phyloP scores from a whole-genome alignment of 2,888 invertebrate genomes.

The Leptopterna dolabrata region DNA sequence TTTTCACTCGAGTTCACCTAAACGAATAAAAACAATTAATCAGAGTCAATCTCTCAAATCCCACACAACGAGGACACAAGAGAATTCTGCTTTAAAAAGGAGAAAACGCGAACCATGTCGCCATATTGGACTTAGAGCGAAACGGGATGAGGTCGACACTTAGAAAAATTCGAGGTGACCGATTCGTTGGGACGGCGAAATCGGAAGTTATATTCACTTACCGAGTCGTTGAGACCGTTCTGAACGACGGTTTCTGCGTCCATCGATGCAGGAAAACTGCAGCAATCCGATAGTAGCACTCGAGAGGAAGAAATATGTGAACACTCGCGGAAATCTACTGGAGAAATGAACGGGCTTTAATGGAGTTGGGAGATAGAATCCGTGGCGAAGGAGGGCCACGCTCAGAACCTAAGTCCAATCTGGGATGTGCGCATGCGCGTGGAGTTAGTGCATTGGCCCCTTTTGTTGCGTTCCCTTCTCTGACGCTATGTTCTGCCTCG shows the following conservation, averaged over 20 bases:
- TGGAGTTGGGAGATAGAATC: not conserved
- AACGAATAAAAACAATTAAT: not conserved
- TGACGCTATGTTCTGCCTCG: constrained; percentile 60
- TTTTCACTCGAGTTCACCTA: constrained; percentile 53
- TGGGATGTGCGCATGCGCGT: constrained; percentile 73
- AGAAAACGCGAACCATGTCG: constrained; percentile 70
- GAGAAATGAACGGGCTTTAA: constrained; percentile 21
- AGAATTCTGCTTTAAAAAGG: not conserved
- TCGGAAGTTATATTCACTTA: constrained; percentile 25
- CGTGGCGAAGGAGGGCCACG: constrained; percentile 30
- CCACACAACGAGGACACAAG: not conserved
- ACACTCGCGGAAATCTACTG: not conserved
- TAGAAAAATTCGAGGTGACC: constrained; percentile 26
- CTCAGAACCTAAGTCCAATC: constrained; percentile 66
- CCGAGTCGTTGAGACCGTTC: constrained; percentile 55
- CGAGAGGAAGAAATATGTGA: not conserved
- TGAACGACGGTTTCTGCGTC: constrained; percentile 43
- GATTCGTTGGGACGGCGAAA: not conserved
- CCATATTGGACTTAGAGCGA: constrained; percentile 88
- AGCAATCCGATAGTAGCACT: not conserved
- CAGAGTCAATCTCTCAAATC: not conserved
- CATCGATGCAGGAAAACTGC: constrained; percentile 17
- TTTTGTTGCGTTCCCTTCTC: not conserved
- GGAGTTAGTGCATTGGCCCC: constrained; percentile 59
- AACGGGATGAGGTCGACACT: constrained; percentile 63